Evolutionary conservation across 2,888 invertebrate species (phyloP), one percentile per base, ranked within the genome.

Genomic region (Apotomis betuletana): DNA sequence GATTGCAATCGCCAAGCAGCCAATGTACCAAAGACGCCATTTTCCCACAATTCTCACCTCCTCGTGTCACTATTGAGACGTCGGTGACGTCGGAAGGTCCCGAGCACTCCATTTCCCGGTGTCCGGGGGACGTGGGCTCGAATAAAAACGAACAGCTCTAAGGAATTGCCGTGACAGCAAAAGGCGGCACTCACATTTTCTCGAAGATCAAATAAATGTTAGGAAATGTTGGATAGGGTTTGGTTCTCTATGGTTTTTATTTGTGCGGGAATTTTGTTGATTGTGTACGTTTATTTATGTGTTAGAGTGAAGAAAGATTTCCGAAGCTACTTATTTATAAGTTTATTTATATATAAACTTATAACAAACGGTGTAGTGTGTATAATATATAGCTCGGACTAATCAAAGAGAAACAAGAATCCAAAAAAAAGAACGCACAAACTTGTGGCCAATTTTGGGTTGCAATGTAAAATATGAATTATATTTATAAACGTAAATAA

Each of bases 41-140:
- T 44, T 27, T 64, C 54, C 61, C 41, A 71, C 41, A 55, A 55
- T 62, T 57, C 44, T 36, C 44, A 67, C 67, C 67, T 67, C 51
- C 52, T 9, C 13, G 49, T 60, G 60, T 60, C 49, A 38, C 41
- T 67, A 58, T 58, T 58, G 60, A 46, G 61, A 51, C 51, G 51
- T 36, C 71, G 71, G 67, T 55, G 1, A 2, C 27, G 27, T 27
- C 57, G 49, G 57, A 44, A 41, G 61, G 65, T 57, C 15, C n/a
- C 51, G 36, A 57, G 61, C 71, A 62, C 61, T 71, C 62, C 71
- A 71, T 71, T 71, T 71, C 71, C 71, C 51, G 10, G n/a, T 41
- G 55, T 61, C 71, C 71, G 67, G 57, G 10, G n/a, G 57, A 63
- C 69, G 67, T 58, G 46, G 38, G 15, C 10, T 49, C 65, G 46